Percentiles rank a stretch among this genome's conserved stretches.
These are phyloP conservation scores for Myodes glareolus DNA, from an alignment of 2,113 vertebrate genomes.

Conservation along the genomic window DNA sequence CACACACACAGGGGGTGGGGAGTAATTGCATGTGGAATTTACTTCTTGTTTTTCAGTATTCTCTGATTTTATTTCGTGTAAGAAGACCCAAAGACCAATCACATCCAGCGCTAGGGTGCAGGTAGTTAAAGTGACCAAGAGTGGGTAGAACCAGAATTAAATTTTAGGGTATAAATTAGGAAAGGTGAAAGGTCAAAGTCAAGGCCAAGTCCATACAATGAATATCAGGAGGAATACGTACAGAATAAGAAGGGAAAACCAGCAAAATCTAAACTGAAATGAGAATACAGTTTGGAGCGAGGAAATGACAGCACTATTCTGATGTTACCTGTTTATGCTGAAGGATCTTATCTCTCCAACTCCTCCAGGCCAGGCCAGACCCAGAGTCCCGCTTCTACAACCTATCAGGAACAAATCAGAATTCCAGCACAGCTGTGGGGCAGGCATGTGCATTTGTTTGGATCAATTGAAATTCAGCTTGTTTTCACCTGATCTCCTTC, in stretches of 20 bases:
- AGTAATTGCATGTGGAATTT: neutral
- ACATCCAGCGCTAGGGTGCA: neutral
- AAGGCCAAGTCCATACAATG: neutral
- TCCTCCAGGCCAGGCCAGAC: neutral
- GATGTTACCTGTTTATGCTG: neutral
- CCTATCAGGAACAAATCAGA: neutral
- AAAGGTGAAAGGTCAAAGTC: neutral
- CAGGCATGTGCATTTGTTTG: too few species aligned
- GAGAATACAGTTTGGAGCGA: neutral
- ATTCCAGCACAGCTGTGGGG: neutral
- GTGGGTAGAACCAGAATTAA: neutral
- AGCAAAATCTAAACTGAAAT: neutral
- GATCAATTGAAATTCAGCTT: neutral
- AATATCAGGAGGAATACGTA: fast-evolving
- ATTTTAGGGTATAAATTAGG: neutral
- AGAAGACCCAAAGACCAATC: neutral
- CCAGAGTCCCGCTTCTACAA: neutral
- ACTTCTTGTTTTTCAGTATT: neutral
- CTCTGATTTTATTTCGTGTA: neutral
- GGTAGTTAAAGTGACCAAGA: neutral
- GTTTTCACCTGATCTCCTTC: neutral
- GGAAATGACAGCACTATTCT: neutral
- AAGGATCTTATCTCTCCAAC: neutral
- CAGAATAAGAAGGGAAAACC: neutral
- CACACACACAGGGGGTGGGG: neutral